Evolutionary conservation across 2,797 vertebrate genomes (phyloP), one percentile per base, ranked within the genome.

Genomic region (Cyclopterus lumpus): DNA sequence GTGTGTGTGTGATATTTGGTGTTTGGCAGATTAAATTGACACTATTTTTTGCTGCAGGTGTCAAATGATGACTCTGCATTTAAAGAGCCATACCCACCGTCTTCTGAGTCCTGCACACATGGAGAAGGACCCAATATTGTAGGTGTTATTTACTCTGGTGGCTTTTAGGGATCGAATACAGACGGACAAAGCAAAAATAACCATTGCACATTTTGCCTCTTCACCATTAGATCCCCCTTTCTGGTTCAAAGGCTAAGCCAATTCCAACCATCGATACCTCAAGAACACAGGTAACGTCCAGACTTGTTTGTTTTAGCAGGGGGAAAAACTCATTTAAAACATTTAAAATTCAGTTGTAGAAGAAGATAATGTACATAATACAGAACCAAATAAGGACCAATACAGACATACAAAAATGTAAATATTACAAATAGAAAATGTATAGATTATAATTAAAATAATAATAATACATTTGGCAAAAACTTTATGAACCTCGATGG

Each of bases 181-280:
- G 3, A 2, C 18, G 4, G 6, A 38, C 0, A 0, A 9, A 57
- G 65, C 8, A 0, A 14, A 38, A 61, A 49, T 0, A 62, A 18
- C 3, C 0, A n/a, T n/a, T 51, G 67, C 1, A 28, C 3, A 24
- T 36, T 62, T 54, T 62, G 24, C 73, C n/a, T 71, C 4, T 48
- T 71, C 58, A 66, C 63, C 3, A 1, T 74, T 73, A 99, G 97
- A 93, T 91, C 64, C 74, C 73, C 34, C 60, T 89, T 76, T 85
- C 75, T 75, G 89, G 84, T 83, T 89, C 95, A 85, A 96, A 96
- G 88, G 89, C 94, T 44, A 95, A 95, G 93, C 95, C 95, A 84
- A 96, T 97, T 95, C 96, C 97, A 91, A 94, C 96, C 83, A 95
- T 96, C 42, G 96, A 95, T 91, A 95, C 95, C 67, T 93, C 95